Percentiles rank a stretch among this genome's conserved stretches.
phyloP scores from a whole-genome alignment of 2,797 vertebrate genomes.

The Acanthornis magna region DNA sequence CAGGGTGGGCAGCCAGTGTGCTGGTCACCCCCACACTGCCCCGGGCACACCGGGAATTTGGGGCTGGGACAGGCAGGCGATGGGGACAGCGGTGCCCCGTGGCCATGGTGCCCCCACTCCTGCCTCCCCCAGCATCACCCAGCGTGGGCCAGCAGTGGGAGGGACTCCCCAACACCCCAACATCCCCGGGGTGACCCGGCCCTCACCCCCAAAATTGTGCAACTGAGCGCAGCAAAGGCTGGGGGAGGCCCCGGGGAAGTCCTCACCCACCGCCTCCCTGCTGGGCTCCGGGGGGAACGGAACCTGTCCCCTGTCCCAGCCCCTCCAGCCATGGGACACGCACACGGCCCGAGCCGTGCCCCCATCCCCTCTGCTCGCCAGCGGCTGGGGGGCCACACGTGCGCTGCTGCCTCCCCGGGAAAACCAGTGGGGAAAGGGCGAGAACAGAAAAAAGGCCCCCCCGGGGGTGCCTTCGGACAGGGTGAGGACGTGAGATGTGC shows the following conservation, averaged over 20 bases:
- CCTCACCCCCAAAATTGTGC: constrained; percentile 67
- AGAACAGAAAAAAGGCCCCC: neutral
- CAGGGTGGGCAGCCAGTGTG: neutral
- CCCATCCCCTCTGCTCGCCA: neutral
- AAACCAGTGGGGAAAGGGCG: neutral
- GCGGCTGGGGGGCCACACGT: accelerated
- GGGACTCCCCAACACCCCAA: too few relatives aligned
- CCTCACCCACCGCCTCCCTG: neutral
- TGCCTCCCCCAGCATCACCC: neutral
- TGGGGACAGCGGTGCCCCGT: accelerated
- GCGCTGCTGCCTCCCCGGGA: neutral
- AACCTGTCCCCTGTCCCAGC: neutral
- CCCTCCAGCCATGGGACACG: accelerated
- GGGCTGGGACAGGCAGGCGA: accelerated
- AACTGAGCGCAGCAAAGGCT: neutral
- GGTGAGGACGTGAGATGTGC: constrained; percentile 15
- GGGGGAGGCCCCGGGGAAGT: neutral
- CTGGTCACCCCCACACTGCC: neutral
- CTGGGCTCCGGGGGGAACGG: accelerated
- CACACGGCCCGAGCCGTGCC: accelerated
- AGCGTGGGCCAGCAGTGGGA: accelerated
- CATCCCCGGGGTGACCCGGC: neutral
- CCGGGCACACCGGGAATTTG: accelerated
- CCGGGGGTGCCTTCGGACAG: neutral
- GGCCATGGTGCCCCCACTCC: neutral